Evolutionary conservation across 53 echinoderm and acorn worm species (phyloP).

Genomic region (Paelopatides confundens): DNA sequence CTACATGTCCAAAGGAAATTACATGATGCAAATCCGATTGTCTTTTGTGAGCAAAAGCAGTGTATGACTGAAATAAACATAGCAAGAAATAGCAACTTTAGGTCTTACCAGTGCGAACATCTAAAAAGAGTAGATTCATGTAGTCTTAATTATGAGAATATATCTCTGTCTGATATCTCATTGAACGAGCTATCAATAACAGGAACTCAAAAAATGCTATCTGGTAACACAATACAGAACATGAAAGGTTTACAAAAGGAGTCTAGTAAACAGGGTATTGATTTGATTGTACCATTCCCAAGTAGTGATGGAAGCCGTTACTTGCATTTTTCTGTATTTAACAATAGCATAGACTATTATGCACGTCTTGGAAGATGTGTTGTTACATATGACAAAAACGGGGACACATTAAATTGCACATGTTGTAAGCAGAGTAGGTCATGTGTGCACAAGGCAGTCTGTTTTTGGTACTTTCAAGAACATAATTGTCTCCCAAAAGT

Average conservation of each 20-base stretch:
- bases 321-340: slow-evolving; percentile 5
- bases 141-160: neutral
- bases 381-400: neutral
- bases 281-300: neutral
- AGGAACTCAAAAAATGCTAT: neutral
- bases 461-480: neutral
- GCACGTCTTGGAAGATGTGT: slow-evolving; percentile 30
- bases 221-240: neutral
- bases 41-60: neutral
- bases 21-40: neutral
- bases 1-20: slow-evolving; percentile 41
- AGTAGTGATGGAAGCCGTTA: neutral
- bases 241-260: neutral
- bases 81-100: slow-evolving; percentile 12
- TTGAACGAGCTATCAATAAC: neutral
- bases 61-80: neutral
- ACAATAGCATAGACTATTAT: neutral
- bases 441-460: slow-evolving; percentile 28
- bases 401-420: neutral
- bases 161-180: neutral
- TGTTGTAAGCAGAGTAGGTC: slow-evolving; percentile 20
- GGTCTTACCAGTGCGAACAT: slow-evolving; percentile 22
- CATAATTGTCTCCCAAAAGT: neutral
- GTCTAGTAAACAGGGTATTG: neutral
- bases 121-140: slow-evolving; percentile 15